These are phyloP conservation scores for Amphilophus citrinellus DNA, from an alignment of 2,113 vertebrate genomes.

Conservation along the genomic window DNA sequence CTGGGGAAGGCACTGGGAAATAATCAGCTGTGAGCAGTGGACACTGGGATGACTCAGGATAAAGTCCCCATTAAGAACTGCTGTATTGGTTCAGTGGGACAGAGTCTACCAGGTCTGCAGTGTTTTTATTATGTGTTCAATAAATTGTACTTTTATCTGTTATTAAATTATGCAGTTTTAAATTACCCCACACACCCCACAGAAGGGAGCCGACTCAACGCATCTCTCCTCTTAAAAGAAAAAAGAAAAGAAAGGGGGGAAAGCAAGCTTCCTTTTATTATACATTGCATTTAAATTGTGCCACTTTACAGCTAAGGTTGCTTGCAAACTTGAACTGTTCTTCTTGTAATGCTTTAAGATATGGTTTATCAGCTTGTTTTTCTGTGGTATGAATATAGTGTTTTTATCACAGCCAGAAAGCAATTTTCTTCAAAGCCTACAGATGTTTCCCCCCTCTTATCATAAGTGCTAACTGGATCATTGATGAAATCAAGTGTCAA, in stretches of 20 bases:
- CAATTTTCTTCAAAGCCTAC: constrained; percentile 35
- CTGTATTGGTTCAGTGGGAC: background rate
- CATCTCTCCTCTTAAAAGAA: background rate
- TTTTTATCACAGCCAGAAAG: constrained; percentile 36
- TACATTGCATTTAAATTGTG: background rate
- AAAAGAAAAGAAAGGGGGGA: background rate
- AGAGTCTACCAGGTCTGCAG: background rate
- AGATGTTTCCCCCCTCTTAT: constrained; percentile 39
- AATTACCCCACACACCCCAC: background rate
- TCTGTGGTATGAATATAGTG: constrained; percentile 19
- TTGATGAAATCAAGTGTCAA: constrained; percentile 28
- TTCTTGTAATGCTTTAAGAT: constrained; percentile 22
- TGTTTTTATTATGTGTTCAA: background rate
- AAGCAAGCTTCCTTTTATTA: background rate
- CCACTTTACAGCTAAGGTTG: background rate
- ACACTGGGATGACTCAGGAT: background rate
- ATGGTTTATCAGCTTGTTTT: constrained; percentile 30
- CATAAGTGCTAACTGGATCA: constrained; percentile 24
- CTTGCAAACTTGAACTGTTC: constrained; percentile 1
- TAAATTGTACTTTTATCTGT: background rate
- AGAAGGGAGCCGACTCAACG: background rate
- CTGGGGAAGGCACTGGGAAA: background rate
- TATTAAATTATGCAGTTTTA: constrained; percentile 8
- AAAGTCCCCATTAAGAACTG: background rate
- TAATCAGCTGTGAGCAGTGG: background rate